These are phyloP conservation scores for Tetragnatha versicolor DNA, from an alignment of 1,140 invertebrate species.

Conservation along the genomic window DNA sequence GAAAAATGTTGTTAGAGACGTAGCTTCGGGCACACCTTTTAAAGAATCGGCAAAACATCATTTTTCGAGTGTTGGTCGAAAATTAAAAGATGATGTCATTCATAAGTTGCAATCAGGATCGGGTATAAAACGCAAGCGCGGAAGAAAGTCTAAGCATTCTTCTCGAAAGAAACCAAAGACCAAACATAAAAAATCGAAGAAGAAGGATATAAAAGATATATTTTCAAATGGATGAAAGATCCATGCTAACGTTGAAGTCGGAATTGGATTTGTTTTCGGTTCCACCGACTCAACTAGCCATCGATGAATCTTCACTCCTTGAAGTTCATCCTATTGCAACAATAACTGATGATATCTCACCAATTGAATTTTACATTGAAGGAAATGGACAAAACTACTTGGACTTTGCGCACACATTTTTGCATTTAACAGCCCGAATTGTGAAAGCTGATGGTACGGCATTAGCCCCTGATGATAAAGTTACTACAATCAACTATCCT, in stretches of 20 bases:
- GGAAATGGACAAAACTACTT: constrained; percentile 6
- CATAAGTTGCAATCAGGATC: constrained; percentile 10
- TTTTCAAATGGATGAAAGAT: constrained; percentile 4
- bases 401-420: constrained; percentile 11
- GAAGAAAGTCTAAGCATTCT: background rate
- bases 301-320: background rate
- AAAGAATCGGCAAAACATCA: constrained; percentile 10
- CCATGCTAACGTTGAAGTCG: background rate
- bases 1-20: background rate
- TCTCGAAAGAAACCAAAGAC: too few relatives aligned
- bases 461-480: background rate
- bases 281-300: background rate
- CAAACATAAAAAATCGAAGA: too few relatives aligned
- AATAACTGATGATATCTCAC: background rate
- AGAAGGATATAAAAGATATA: background rate
- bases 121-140: constrained; percentile 11
- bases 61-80: background rate
- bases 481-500: constrained; percentile 18
- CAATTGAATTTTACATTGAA: constrained; percentile 23
- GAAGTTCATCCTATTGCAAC: constrained; percentile 16
- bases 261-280: background rate
- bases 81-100: constrained; percentile 14
- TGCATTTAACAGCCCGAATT: constrained; percentile 7
- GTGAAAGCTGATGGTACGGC: background rate
- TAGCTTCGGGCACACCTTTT: background rate